Percentiles rank a stretch among this genome's conserved stretches.
Evolutionary conservation across 1,140 invertebrate species (phyloP).

Genomic region (Bombus haemorrhoidalis): DNA sequence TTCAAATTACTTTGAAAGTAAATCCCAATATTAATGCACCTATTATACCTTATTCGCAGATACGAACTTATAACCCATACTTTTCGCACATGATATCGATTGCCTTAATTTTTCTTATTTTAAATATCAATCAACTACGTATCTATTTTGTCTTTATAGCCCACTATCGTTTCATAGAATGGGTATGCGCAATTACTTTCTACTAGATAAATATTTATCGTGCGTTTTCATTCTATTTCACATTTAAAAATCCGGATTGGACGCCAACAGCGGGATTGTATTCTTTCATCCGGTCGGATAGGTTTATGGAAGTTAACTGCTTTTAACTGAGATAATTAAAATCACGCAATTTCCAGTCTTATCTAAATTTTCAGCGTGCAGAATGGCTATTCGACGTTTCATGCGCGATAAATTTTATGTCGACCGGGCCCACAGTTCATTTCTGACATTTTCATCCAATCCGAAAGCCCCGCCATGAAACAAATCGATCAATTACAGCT

Average conservation of each 20-base stretch:
- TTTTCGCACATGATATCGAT: neutral
- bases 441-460: conserved; percentile 20
- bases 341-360: conserved; percentile 8
- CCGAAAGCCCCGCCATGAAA: neutral
- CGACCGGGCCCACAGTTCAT: neutral
- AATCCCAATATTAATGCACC: neutral
- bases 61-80: neutral
- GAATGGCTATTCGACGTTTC: neutral
- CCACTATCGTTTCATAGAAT: neutral
- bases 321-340: conserved; percentile 15
- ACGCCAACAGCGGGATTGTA: too few species aligned
- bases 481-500: conserved; percentile 29
- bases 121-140: neutral
- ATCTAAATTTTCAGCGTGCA: conserved; percentile 19
- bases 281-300: neutral
- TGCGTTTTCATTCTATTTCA: neutral
- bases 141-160: neutral
- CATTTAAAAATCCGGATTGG: neutral
- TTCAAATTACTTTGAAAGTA: neutral
- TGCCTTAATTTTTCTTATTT: neutral
- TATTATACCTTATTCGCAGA: neutral
- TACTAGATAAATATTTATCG: neutral
- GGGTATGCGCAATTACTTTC: too few species aligned
- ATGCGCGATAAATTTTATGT: conserved; percentile 12
- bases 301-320: neutral